A percentile compares a stretch with the other conserved stretches of the same genome.
These are phyloP conservation scores for Aphelenchoides avenae DNA, from an alignment of 1,140 invertebrate genomes.

Conservation along the genomic window DNA sequence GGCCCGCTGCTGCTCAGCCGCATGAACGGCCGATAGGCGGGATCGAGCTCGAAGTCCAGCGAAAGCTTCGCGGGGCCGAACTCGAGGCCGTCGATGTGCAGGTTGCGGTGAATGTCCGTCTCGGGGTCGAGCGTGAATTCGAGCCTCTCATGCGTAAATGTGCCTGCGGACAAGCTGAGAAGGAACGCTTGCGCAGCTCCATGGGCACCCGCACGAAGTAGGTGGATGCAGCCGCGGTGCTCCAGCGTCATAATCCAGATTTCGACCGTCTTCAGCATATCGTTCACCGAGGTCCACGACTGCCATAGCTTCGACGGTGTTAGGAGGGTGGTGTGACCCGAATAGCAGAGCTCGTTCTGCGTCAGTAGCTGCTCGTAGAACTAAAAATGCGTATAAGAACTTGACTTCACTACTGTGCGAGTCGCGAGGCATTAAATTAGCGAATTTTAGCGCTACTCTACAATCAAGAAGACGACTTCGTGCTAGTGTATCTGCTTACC, in stretches of 20 bases:
- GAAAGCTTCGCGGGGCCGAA: conserved; percentile 21
- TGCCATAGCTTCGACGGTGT: conserved; percentile 52
- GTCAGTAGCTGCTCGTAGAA: not conserved
- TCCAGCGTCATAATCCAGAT: conserved; percentile 43
- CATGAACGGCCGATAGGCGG: conserved; percentile 42
- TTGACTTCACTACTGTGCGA: conserved; percentile 6
- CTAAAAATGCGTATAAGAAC: conserved; percentile 16
- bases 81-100: conserved; percentile 26
- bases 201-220: conserved; percentile 43
- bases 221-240: conserved; percentile 45
- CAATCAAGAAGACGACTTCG: too few species aligned
- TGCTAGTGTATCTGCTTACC: too few species aligned
- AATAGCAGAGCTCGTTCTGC: conserved; percentile 44
- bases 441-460: too few species aligned
- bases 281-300: conserved; percentile 30
- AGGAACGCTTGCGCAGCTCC: conserved; percentile 50
- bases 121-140: conserved; percentile 48
- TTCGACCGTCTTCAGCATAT: conserved; percentile 40
- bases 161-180: conserved; percentile 41
- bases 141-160: conserved; percentile 46
- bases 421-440: too few species aligned
- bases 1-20: conserved; percentile 23
- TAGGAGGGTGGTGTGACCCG: conserved; percentile 49
- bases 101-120: conserved; percentile 49
- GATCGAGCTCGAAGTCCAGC: conserved; percentile 40